Percentiles rank a stretch among this genome's conserved stretches.
Evolutionary conservation across 1,140 invertebrate genomes (phyloP).

Genomic region (Drosophila trapezifrons): DNA sequence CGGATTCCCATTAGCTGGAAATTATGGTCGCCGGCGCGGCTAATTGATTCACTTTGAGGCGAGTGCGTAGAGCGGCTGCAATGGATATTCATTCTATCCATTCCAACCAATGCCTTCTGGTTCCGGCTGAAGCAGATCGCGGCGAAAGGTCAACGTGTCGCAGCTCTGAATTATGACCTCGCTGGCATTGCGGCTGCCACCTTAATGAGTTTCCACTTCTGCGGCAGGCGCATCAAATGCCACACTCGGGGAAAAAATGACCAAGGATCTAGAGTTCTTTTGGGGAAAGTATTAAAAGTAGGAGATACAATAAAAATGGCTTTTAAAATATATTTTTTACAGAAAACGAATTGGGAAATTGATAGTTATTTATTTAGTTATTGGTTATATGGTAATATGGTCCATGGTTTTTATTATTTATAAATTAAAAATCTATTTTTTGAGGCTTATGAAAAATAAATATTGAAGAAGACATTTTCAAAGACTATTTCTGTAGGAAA

Average conservation of each 20-base stretch:
- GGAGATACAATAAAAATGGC: not conserved
- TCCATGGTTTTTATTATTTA: not conserved
- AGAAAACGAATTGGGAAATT: not conserved
- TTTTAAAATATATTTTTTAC: not conserved
- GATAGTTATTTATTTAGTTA: too few relatives aligned
- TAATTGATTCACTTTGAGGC: slow-evolving; percentile 66
- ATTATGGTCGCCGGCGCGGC: slow-evolving; percentile 51
- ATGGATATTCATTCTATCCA: slow-evolving; percentile 28
- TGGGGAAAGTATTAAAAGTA: slow-evolving; percentile 3
- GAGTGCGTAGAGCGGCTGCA: slow-evolving; percentile 49
- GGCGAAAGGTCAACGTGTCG: slow-evolving; percentile 75
- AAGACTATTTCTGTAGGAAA: too few relatives aligned
- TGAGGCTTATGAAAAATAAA: not conserved
- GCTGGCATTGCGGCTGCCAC: slow-evolving; percentile 60
- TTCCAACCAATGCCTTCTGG: slow-evolving; percentile 13
- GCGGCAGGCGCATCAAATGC: slow-evolving; percentile 48
- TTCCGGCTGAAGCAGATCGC: slow-evolving; percentile 35
- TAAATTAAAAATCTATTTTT: not conserved
- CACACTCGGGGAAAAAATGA: slow-evolving; percentile 20
- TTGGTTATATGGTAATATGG: too few relatives aligned
- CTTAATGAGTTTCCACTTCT: slow-evolving; percentile 69
- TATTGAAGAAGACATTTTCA: too few relatives aligned
- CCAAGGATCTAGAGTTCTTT: not conserved
- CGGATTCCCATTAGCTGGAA: slow-evolving; percentile 47
- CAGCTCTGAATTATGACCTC: slow-evolving; percentile 69